Conservation (phyloP, 92 coral and sea anemone genomes). For the Epizoanthus scotinus region DNA sequence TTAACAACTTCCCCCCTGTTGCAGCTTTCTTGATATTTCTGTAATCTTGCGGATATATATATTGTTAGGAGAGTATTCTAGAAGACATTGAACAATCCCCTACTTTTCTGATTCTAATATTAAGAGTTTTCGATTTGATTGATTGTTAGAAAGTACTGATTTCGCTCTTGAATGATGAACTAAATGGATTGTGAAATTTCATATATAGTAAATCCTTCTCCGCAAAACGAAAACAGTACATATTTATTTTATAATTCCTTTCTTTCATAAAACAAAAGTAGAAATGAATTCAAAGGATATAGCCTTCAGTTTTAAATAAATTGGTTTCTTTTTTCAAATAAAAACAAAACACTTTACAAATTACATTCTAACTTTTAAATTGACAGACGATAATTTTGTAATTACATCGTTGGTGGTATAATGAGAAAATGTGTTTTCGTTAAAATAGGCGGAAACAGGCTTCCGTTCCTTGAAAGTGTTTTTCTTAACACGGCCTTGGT, state of each 20-base stretch:
- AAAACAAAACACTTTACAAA: not conserved
- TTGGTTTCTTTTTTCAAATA: constrained; percentile 1
- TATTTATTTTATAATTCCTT: not conserved
- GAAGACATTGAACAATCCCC: no score
- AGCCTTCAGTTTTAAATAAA: constrained; percentile 1
- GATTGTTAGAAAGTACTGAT: no score
- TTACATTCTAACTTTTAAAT: not conserved
- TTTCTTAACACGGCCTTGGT: no score
- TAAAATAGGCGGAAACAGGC: no score
- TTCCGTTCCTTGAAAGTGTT: no score
- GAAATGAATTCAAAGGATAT: not conserved
- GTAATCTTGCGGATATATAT: no score
- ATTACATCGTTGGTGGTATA: not conserved
- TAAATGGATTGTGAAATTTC: not conserved
- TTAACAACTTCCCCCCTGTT: constrained; percentile 9
- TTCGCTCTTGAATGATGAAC: no score
- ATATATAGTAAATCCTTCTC: no score
- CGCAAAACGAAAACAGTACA: not conserved
- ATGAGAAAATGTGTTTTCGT: no score
- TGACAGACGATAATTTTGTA: constrained; percentile 1
- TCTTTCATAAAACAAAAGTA: not conserved
- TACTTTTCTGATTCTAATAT: no score
- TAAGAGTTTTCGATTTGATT: no score
- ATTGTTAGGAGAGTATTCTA: no score
- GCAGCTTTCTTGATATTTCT: not conserved